phyloP scores from a whole-genome alignment of 2,113 vertebrate species.

The Excalfactoria chinensis region DNA sequence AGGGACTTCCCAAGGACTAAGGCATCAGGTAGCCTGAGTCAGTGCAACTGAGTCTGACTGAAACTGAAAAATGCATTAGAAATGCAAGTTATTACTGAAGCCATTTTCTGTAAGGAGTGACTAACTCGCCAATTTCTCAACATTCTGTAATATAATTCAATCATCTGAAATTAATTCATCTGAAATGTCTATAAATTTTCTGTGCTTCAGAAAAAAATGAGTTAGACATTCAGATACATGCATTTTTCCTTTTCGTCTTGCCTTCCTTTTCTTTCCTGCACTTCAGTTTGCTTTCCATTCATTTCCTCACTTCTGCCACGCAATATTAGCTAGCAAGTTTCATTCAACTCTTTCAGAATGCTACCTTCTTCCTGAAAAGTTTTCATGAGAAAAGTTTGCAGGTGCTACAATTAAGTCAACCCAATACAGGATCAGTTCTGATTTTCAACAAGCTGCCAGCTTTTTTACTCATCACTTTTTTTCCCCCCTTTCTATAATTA shows the following conservation, averaged over 20 bases:
- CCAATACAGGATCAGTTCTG: neutral
- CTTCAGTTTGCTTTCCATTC: neutral
- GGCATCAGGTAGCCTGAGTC: neutral
- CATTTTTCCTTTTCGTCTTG: neutral
- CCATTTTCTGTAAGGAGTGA: neutral
- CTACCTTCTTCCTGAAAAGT: neutral
- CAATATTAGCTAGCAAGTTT: neutral
- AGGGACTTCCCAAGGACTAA: neutral
- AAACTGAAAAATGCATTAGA: neutral
- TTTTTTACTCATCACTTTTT: neutral
- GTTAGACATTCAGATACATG: neutral
- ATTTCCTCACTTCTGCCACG: neutral
- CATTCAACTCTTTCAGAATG: neutral
- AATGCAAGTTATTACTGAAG: fast-evolving
- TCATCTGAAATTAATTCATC: neutral
- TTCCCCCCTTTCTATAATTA: neutral
- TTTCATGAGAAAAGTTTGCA: slow-evolving; percentile 13
- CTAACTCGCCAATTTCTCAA: neutral
- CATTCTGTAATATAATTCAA: neutral
- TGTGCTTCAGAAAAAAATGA: neutral
- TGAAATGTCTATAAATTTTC: neutral
- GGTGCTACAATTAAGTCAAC: neutral
- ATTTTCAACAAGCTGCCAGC: neutral
- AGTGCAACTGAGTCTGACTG: neutral
- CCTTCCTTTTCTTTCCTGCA: neutral